phyloP scores from a whole-genome alignment of 2,888 invertebrate genomes.

The Agrochola lota region DNA sequence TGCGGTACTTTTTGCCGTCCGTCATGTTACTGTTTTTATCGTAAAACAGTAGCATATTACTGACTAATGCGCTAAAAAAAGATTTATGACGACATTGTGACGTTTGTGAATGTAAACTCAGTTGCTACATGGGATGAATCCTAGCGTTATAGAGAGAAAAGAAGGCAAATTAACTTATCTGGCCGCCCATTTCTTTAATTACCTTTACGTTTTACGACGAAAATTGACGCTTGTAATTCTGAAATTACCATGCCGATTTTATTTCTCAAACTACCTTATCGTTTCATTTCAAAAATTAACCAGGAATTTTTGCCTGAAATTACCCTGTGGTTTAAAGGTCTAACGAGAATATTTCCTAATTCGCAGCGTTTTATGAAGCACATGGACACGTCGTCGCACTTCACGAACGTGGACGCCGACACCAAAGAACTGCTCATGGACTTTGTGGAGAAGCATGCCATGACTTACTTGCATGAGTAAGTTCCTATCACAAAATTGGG shows the following conservation, averaged over 20 bases:
- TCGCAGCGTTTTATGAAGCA: conserved; percentile 92
- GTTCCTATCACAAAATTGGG: neutral
- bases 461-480: conserved; percentile 96
- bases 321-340: neutral
- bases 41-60: neutral
- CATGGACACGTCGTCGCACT: conserved; percentile 92
- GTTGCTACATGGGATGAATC: neutral
- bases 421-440: conserved; percentile 96
- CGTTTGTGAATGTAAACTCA: neutral
- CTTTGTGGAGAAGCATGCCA: conserved; percentile 98
- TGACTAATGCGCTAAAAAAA: conserved; percentile 7
- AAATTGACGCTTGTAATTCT: neutral
- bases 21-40: too few relatives aligned
- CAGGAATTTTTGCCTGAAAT: too few relatives aligned
- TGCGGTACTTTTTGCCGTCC: conserved; percentile 15
- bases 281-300: neutral
- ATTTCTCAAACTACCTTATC: neutral
- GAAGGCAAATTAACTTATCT: neutral
- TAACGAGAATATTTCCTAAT: neutral
- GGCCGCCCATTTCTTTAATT: neutral
- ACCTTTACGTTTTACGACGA: neutral
- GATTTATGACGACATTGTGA: neutral
- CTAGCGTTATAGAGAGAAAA: neutral
- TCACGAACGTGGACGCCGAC: conserved; percentile 92
- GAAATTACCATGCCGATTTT: neutral